Evolutionary conservation across 2,888 invertebrate species (phyloP).

Genomic region (Sepiola atlantica): DNA sequence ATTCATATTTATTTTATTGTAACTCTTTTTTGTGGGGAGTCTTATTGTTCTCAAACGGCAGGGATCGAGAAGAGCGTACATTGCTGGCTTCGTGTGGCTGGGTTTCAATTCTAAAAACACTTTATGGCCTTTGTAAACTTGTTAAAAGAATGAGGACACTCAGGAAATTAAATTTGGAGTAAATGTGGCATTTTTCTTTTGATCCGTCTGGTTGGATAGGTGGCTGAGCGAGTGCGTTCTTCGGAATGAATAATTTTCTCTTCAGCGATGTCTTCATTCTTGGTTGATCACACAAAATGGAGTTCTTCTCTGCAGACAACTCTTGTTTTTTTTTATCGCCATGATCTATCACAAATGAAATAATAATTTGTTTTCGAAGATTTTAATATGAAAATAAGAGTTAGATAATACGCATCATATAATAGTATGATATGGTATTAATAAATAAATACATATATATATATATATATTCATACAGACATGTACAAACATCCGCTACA

Average conservation of each 20-base stretch:
- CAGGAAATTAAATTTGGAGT: background rate
- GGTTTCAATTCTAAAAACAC: too few species aligned
- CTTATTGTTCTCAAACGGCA: too few species aligned
- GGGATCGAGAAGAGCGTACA: too few species aligned
- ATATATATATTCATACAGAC: background rate
- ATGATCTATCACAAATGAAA: background rate
- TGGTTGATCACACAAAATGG: background rate
- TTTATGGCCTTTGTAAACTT: background rate
- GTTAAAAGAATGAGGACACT: background rate
- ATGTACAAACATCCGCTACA: background rate
- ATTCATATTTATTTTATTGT: background rate
- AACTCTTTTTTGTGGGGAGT: background rate
- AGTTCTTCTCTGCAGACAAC: background rate
- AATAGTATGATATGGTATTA: background rate
- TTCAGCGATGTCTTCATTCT: background rate
- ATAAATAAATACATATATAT: background rate
- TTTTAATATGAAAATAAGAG: background rate
- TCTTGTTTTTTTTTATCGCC: background rate
- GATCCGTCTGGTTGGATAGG: background rate
- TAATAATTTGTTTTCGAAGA: background rate
- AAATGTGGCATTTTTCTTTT: background rate
- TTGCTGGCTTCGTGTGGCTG: too few species aligned
- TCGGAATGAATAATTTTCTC: background rate
- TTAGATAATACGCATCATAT: background rate
- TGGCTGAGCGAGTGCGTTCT: too few species aligned